A percentile compares a stretch with the other conserved stretches of the same genome.
These are phyloP conservation scores for Sinocyclocheilus anophthalmus DNA, from an alignment of 2,113 vertebrate species.

Conservation along the genomic window DNA sequence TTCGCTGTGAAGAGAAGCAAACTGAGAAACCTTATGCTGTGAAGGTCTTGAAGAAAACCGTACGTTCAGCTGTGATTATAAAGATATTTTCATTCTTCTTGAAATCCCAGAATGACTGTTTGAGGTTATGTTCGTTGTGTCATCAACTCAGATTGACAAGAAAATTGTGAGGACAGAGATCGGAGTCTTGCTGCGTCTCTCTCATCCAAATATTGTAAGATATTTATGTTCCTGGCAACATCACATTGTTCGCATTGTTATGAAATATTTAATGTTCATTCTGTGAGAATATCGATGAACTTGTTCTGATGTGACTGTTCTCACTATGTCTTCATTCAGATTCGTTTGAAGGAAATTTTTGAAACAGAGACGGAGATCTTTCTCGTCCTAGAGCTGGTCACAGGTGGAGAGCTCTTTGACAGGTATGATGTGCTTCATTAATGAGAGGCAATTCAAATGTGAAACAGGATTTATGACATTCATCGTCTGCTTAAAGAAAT, in stretches of 20 bases:
- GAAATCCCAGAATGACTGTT: neutral
- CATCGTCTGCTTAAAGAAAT: neutral
- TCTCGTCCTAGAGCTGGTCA: conserved; percentile 87
- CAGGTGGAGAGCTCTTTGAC: conserved; percentile 89
- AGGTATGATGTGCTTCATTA: conserved; percentile 69
- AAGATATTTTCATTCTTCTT: neutral
- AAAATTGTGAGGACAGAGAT: conserved; percentile 90
- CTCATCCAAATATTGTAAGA: conserved; percentile 89
- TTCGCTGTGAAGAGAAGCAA: conserved; percentile 85
- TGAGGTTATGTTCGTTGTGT: neutral
- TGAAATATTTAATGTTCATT: neutral
- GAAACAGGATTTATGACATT: neutral
- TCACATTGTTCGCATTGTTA: neutral
- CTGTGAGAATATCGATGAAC: neutral
- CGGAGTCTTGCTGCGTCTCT: conserved; percentile 84
- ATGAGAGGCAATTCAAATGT: neutral
- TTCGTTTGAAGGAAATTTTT: conserved; percentile 90
- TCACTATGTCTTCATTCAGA: conserved; percentile 67
- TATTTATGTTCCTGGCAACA: neutral
- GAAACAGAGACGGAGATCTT: conserved; percentile 84
- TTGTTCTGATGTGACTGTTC: neutral
- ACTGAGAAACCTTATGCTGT: conserved; percentile 79
- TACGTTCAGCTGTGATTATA: conserved; percentile 62
- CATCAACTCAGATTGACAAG: conserved; percentile 81
- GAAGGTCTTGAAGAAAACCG: conserved; percentile 89